Evolutionary conservation across 1,140 invertebrate genomes (phyloP), one percentile per base, ranked within the genome.

Genomic region (Thaumatotibia leucotreta): DNA sequence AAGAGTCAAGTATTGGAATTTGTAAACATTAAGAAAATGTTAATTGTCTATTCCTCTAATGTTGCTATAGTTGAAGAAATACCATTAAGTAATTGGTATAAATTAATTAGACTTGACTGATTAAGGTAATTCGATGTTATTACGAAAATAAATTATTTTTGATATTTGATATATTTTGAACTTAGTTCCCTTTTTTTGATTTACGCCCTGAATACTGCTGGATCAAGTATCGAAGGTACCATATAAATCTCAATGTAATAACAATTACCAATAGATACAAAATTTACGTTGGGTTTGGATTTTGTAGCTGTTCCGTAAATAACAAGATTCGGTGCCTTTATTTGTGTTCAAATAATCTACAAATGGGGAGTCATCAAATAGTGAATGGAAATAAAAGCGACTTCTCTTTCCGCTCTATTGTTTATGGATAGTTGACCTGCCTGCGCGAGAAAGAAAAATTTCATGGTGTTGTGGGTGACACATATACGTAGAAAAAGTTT

Each of bases 401-500:
- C 77, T 78, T 79, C 80, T 84, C 74, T 76, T 76, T 45, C 63
- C 79, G 64, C 58, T 86, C 82, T 86, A 71, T 80, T 80, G 45
- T 85, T 76, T 90, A 64, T 90, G 83, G 35, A 31, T 27, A 39
- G 76, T 77, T 74, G 69, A 76, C 75, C 73, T 85, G 74, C 77
- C 75, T 58, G 65, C 69, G 63, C 74, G 68, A 77, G 84, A 88
- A 84, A 84, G 76, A 82, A 83, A 86, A 88, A 86, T 90, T 90
- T 88, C 84, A 90, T 90, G 88, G 88, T 90, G 88, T 87, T 90
- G 84, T 90, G 86, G 86, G 88, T 90, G 88, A 90, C 88, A 90
- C 88, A 90, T 88, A 88, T 88, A 90, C 86, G 88, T 88, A 88
- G 80, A 83, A 88, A 86, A 83, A 83, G 79, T 82, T 88, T 91